A percentile compares a stretch with the other conserved stretches of the same genome.
phyloP scores from a whole-genome alignment of 2,888 invertebrate genomes.

The Ephialtes manifestator region DNA sequence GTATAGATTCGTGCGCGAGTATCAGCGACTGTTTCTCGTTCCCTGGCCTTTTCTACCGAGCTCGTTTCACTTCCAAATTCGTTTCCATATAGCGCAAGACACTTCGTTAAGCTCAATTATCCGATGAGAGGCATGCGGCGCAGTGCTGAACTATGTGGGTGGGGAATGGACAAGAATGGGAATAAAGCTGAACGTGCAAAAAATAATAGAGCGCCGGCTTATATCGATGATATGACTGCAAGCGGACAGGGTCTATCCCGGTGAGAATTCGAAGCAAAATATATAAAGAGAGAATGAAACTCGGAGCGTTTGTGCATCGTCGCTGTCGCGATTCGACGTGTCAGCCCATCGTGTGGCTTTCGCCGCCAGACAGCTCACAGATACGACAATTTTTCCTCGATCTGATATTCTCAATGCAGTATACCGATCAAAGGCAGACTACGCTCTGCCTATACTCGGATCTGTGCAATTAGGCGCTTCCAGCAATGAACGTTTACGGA shows the following conservation, averaged over 20 bases:
- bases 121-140: slow-evolving; percentile 70
- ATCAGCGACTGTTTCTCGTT: neutral
- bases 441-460: slow-evolving; percentile 23
- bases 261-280: slow-evolving; percentile 64
- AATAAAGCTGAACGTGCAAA: slow-evolving; percentile 1
- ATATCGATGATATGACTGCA: slow-evolving; percentile 63
- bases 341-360: slow-evolving; percentile 38
- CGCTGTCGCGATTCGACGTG: slow-evolving; percentile 55
- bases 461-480: slow-evolving; percentile 48
- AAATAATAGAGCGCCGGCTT: slow-evolving; percentile 39
- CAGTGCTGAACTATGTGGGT: slow-evolving; percentile 37
- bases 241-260: slow-evolving; percentile 38
- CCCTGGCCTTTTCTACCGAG: slow-evolving; percentile 28
- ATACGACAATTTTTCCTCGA: slow-evolving; percentile 43
- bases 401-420: slow-evolving; percentile 10
- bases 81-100: slow-evolving; percentile 81
- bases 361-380: slow-evolving; percentile 41
- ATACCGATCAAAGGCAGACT: slow-evolving; percentile 28
- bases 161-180: slow-evolving; percentile 39
- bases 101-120: slow-evolving; percentile 85
- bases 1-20: slow-evolving; percentile 48
- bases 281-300: slow-evolving; percentile 40
- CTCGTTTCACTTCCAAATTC: slow-evolving; percentile 80
- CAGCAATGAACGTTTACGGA: slow-evolving; percentile 25
- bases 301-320: slow-evolving; percentile 1